phyloP scores from a whole-genome alignment of 2,113 vertebrate genomes.

The Tringa solitaria region DNA sequence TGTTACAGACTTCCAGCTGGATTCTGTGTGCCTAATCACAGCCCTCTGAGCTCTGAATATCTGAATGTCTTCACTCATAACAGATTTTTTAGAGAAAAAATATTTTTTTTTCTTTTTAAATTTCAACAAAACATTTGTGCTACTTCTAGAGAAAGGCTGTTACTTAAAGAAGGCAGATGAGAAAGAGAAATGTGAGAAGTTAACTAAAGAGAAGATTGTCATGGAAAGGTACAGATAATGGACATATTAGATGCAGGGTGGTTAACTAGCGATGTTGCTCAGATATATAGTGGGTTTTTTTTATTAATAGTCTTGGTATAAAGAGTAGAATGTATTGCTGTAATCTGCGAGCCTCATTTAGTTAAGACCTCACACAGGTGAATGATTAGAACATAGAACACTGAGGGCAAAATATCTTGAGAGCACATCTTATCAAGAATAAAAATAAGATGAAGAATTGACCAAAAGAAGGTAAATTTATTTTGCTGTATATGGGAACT shows the following conservation, averaged over 20 bases:
- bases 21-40: too few relatives aligned
- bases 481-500: not conserved
- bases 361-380: not conserved
- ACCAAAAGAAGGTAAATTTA: not conserved
- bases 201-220: not conserved
- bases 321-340: not conserved
- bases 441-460: not conserved
- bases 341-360: not conserved
- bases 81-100: not conserved
- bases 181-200: not conserved
- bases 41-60: too few relatives aligned
- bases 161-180: not conserved
- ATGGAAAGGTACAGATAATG: not conserved
- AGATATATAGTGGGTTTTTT: rapidly evolving
- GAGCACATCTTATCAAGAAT: not conserved
- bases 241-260: not conserved
- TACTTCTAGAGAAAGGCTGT: not conserved
- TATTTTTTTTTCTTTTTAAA: too few relatives aligned
- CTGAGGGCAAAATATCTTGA: not conserved
- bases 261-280: not conserved
- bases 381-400: not conserved
- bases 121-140: not conserved
- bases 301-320: not conserved
- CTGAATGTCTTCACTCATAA: not conserved
- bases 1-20: too few relatives aligned